Conservation (phyloP, 2,888 invertebrate genomes). For the Aleiodes alternator region DNA sequence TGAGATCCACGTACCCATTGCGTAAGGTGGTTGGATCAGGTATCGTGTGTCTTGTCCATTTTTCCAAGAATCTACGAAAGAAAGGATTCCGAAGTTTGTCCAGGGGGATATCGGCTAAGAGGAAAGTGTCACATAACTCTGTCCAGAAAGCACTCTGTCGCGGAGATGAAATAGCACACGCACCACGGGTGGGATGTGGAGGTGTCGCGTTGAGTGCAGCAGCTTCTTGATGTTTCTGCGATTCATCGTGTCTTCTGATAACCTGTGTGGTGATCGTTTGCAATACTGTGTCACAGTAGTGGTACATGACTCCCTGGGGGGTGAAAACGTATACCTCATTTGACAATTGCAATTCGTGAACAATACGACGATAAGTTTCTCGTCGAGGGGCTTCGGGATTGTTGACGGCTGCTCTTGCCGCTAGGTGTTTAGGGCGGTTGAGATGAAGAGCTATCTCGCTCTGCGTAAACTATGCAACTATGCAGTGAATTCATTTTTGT, state of each 20-base stretch:
- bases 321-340: neutral
- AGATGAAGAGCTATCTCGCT: neutral
- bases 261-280: neutral
- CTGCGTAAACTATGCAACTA: too few species aligned
- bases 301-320: neutral
- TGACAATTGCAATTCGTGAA: neutral
- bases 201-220: neutral
- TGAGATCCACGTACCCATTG: neutral
- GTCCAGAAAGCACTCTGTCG: neutral
- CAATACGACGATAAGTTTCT: neutral
- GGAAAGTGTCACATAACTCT: slow-evolving; percentile 10
- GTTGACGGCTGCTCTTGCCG: neutral
- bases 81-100: neutral
- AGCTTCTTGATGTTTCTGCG: neutral
- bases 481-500: too few species aligned
- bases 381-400: neutral
- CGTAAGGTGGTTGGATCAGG: slow-evolving; percentile 9
- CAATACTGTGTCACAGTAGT: neutral
- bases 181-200: neutral
- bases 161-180: neutral
- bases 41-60: slow-evolving; percentile 13
- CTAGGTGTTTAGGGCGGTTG: neutral
- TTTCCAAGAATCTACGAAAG: neutral
- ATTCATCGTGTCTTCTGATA: neutral
- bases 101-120: slow-evolving; percentile 24